These are phyloP conservation scores for Pogonus chalceus DNA, from an alignment of 1,140 invertebrate species.

Conservation along the genomic window DNA sequence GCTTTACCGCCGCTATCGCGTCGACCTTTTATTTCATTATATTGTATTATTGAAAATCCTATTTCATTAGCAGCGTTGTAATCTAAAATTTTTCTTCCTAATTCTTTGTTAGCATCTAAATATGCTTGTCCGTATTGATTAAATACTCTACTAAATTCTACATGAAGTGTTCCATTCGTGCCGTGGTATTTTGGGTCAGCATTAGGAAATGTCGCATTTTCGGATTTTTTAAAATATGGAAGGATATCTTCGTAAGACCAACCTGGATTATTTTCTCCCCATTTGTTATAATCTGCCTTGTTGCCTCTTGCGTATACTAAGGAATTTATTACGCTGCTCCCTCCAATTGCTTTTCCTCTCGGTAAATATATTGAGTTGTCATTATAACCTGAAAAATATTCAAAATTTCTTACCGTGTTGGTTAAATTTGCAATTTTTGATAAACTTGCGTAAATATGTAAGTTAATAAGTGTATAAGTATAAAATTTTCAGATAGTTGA, in stretches of 20 bases:
- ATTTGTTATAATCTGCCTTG: constrained; percentile 52
- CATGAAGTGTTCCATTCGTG: constrained; percentile 40
- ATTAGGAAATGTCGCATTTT: constrained; percentile 43
- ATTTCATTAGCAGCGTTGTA: constrained; percentile 53
- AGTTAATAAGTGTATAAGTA: no score
- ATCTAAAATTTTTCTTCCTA: constrained; percentile 52
- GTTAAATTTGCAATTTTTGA: no score
- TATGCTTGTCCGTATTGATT: constrained; percentile 51
- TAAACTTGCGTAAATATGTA: no score
- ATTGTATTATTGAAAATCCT: constrained; percentile 52
- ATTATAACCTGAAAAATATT: no score
- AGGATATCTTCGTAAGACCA: constrained; percentile 39
- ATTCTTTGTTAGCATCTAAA: constrained; percentile 50
- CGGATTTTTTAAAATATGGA: constrained; percentile 38
- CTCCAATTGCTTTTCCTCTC: constrained; percentile 43
- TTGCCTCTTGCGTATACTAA: constrained; percentile 57
- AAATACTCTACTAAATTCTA: constrained; percentile 40
- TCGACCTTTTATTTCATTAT: constrained; percentile 53
- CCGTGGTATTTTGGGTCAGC: constrained; percentile 29
- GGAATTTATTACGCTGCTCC: constrained; percentile 50
- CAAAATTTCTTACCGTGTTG: no score
- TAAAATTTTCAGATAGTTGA: no score
- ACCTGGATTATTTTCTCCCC: constrained; percentile 38
- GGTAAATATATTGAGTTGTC: constrained; percentile 43
- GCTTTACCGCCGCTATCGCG: constrained; percentile 60